These are phyloP conservation scores for Listronotus bonariensis DNA, from an alignment of 1,140 invertebrate genomes.

Conservation along the genomic window DNA sequence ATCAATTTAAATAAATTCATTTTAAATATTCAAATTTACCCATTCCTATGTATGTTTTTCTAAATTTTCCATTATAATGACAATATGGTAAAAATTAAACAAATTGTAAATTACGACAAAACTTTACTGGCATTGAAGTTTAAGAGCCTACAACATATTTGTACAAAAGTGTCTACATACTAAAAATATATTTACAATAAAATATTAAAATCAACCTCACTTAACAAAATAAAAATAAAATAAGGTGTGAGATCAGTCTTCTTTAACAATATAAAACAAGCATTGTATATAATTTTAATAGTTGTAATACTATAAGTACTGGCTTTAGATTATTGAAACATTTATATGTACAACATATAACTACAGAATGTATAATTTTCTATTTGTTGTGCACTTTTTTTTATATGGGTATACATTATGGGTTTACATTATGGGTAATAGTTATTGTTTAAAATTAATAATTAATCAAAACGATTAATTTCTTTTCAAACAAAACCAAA, in stretches of 20 bases:
- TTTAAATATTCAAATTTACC: too few relatives aligned
- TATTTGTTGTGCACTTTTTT: slow-evolving; percentile 7
- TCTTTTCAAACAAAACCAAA: too few relatives aligned
- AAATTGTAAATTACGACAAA: slow-evolving; percentile 13
- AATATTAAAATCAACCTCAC: slow-evolving; percentile 38
- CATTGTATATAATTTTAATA: not conserved
- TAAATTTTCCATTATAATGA: too few relatives aligned
- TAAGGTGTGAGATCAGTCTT: slow-evolving; percentile 43
- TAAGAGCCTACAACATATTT: slow-evolving; percentile 21
- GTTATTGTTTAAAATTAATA: not conserved
- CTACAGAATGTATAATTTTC: not conserved
- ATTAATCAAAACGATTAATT: not conserved
- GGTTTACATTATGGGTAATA: too few relatives aligned
- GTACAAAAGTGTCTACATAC: slow-evolving; percentile 21
- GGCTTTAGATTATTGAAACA: slow-evolving; percentile 29
- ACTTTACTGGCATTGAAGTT: slow-evolving; percentile 38
- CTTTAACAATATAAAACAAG: slow-evolving; percentile 28
- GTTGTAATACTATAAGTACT: slow-evolving; percentile 36
- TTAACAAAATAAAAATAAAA: slow-evolving; percentile 24
- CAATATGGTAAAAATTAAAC: slow-evolving; percentile 4
- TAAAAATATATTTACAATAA: slow-evolving; percentile 35
- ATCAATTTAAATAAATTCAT: too few relatives aligned
- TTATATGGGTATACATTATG: not conserved
- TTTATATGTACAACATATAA: slow-evolving; percentile 21
- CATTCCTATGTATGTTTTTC: too few relatives aligned